phyloP scores from a whole-genome alignment of 2,797 vertebrate genomes.

The Dicrostonyx torquatus region DNA sequence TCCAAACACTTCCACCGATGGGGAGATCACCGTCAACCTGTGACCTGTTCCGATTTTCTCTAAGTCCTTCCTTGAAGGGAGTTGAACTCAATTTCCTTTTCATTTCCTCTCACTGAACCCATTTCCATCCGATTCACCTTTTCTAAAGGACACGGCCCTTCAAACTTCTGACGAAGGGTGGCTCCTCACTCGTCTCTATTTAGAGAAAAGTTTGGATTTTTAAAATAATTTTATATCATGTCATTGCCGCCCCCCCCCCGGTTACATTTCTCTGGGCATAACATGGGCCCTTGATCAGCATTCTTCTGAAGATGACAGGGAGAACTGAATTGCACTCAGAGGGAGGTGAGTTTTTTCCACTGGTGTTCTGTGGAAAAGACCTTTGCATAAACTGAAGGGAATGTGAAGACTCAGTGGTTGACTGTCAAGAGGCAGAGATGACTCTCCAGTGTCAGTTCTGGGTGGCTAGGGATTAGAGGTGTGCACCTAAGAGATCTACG shows the following conservation, averaged over 20 bases:
- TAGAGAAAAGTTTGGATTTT: neutral
- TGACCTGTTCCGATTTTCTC: neutral
- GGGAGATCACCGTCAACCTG: neutral
- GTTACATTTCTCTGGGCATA: neutral
- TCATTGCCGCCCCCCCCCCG: neutral
- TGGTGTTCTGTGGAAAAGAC: neutral
- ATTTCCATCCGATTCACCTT: neutral
- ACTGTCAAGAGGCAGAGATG: neutral
- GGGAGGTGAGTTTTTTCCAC: neutral
- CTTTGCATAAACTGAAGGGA: too few species aligned
- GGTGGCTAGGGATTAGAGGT: neutral
- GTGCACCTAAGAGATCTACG: neutral
- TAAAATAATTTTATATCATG: neutral
- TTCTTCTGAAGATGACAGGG: neutral
- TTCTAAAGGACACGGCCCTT: neutral
- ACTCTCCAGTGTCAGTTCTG: neutral
- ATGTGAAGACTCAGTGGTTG: too few species aligned
- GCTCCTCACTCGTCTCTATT: neutral
- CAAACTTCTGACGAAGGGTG: neutral
- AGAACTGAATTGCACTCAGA: neutral
- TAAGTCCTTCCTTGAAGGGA: neutral
- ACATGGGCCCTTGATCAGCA: neutral
- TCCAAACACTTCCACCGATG: neutral
- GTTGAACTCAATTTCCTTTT: neutral
- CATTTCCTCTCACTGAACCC: neutral